These are phyloP conservation scores for Ischnura elegans DNA, from an alignment of 2,888 invertebrate species.

Conservation along the genomic window DNA sequence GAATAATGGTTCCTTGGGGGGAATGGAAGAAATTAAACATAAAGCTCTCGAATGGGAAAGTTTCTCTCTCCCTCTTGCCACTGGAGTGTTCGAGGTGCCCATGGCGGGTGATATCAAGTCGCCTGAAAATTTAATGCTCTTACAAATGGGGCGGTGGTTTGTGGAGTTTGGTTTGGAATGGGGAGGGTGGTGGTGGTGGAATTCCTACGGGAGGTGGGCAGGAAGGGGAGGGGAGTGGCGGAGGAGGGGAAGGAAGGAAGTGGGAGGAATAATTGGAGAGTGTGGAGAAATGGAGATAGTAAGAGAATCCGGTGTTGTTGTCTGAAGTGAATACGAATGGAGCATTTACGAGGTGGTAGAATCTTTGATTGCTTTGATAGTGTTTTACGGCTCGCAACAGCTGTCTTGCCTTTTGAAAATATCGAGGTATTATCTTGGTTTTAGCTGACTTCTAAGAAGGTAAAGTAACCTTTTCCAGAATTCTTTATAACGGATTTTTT, in stretches of 20 bases:
- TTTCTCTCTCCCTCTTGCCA: neutral
- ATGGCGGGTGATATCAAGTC: neutral
- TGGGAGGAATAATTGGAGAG: neutral
- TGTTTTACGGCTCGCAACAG: too few relatives aligned
- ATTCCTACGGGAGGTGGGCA: neutral
- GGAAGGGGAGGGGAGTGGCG: too few relatives aligned
- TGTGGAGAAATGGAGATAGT: neutral
- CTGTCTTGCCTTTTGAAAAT: too few relatives aligned
- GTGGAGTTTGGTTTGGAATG: neutral
- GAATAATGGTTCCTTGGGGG: constrained; percentile 10
- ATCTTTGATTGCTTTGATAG: neutral
- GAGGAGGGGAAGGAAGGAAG: too few relatives aligned
- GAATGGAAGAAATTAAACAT: constrained; percentile 19
- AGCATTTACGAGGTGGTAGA: neutral
- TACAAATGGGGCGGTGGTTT: constrained; percentile 4
- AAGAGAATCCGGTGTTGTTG: neutral
- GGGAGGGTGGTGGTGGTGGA: neutral
- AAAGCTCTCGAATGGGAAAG: constrained; percentile 22
- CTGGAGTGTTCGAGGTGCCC: neutral
- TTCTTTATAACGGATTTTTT: too few relatives aligned
- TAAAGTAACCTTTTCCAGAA: too few relatives aligned
- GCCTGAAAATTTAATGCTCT: constrained; percentile 28
- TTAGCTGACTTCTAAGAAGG: too few relatives aligned
- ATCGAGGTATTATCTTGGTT: too few relatives aligned
- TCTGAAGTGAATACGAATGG: neutral